Base-by-base conservation (phyloP, 1,140 invertebrate genomes). In the Bacillus rossius region DNA sequence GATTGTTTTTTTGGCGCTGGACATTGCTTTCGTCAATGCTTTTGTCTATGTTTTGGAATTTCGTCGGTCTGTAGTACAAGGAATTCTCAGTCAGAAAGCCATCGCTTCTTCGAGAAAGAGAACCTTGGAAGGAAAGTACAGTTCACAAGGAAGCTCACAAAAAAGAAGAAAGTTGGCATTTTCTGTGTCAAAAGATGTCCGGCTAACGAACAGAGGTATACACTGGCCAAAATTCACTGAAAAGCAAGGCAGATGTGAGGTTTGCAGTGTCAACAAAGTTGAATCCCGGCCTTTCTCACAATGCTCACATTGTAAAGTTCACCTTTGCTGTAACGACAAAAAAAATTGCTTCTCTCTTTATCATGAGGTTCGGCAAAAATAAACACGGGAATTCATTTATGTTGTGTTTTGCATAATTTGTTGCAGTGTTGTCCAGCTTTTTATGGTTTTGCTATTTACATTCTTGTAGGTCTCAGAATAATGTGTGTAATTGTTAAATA, bases 261-360 rank as follows among this genome's bases (percentile, higher is more conserved):
- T 50, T 23, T 61, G 60, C 51, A 50, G 47, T 5, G 45, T 38
- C 29, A 61, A 53, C 26, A 20, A 56, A 16, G 23, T 61, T 22
- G 41, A 58, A 34, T 60, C 60, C 43, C 16, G 57, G 16, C 60
- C 60, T 23, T 23, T 43, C 19, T 59, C 56, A 29, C 29, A 50
- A 16, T 61, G 61, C 40, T 41, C 34, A 17, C 47, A 43, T 10
- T 61, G 57, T 54, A 38, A 47, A 14, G 41, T 61, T 49, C 52
- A 51, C 29, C 61, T 60, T 5, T 55, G 61, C 20, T 51, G 48
- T 34, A 62, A 62, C 55, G 50, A 48, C 8, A 48, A 54, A 54
- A 62, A 60, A 54, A 55, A 61, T 34, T 60, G 61, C 43, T 61
- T 61, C 37, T 23, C 17, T 29, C 48, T 52, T 54, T 61, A 43